phyloP scores from a whole-genome alignment of 2,888 invertebrate genomes.

The Tuta absoluta region DNA sequence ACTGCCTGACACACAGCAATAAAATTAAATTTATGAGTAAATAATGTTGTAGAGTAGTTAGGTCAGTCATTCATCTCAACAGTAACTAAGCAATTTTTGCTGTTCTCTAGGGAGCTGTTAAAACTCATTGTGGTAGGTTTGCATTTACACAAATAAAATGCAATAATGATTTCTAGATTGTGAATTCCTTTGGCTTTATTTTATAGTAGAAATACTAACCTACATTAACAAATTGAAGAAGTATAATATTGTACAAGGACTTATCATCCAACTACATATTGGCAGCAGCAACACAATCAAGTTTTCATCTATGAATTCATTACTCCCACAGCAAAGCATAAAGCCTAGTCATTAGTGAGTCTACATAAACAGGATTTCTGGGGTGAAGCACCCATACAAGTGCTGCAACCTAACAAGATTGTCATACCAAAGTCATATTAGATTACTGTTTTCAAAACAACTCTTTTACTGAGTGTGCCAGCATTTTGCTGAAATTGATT shows the following conservation, averaged over 20 bases:
- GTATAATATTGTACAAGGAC: too few relatives aligned
- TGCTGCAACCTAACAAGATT: conserved; percentile 70
- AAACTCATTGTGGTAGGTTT: too few relatives aligned
- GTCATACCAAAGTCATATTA: conserved; percentile 74
- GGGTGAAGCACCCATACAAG: conserved; percentile 67
- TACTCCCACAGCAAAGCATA: conserved; percentile 24
- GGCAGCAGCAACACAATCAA: neutral
- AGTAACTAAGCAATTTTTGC: neutral
- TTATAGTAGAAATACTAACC: too few relatives aligned
- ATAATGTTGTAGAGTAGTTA: neutral
- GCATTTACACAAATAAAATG: too few relatives aligned
- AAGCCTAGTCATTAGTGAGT: conserved; percentile 58
- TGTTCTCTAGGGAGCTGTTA: too few relatives aligned
- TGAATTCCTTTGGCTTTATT: too few relatives aligned
- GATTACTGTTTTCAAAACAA: conserved; percentile 67
- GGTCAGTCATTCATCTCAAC: neutral
- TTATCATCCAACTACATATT: too few relatives aligned
- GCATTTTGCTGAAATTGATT: neutral
- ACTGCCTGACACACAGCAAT: neutral
- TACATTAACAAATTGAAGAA: too few relatives aligned
- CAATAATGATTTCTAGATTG: too few relatives aligned
- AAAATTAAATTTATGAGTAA: conserved; percentile 3
- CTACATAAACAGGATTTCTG: conserved; percentile 70
- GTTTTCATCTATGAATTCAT: neutral
- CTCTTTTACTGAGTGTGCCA: conserved; percentile 46